Conservation (phyloP, 2,888 invertebrate species). For the Blastobasis adustella region DNA sequence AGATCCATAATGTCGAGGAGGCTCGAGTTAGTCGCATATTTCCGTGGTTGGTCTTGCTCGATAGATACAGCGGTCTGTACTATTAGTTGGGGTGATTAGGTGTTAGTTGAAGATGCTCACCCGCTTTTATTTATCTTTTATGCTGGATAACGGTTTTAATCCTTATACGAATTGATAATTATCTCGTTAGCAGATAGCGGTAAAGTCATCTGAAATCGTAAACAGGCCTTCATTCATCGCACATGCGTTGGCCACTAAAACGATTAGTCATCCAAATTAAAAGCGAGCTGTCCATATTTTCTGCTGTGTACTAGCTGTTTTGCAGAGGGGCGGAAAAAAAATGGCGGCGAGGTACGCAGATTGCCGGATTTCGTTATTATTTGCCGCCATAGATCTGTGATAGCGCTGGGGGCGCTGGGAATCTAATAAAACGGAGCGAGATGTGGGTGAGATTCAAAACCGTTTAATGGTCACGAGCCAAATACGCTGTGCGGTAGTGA, state of each 20-base stretch:
- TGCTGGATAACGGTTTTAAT: constrained; percentile 15
- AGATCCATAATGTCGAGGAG: too few relatives aligned
- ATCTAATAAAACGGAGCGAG: constrained; percentile 48
- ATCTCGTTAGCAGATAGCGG: too few relatives aligned
- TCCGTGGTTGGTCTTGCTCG: too few relatives aligned
- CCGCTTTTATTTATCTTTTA: constrained; percentile 5
- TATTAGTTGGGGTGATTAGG: too few relatives aligned
- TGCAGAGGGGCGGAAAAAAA: constrained; percentile 15
- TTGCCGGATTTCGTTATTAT: constrained; percentile 58
- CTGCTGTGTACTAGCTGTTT: constrained; percentile 14
- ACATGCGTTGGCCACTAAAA: too few relatives aligned
- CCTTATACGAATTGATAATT: too few relatives aligned
- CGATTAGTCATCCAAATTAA: too few relatives aligned
- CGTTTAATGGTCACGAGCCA: constrained; percentile 27
- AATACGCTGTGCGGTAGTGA: not conserved
- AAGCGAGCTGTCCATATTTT: too few relatives aligned
- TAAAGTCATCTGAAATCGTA: not conserved
- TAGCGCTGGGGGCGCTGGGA: constrained; percentile 32
- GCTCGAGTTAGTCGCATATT: too few relatives aligned
- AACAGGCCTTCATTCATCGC: too few relatives aligned
- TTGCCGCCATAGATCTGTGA: constrained; percentile 32
- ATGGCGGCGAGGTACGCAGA: constrained; percentile 40
- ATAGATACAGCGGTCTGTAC: too few relatives aligned
- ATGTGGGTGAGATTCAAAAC: constrained; percentile 43
- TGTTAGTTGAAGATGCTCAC: too few relatives aligned